Evolutionary conservation across 2,113 vertebrate species (phyloP).

Genomic region (Motacilla alba): DNA sequence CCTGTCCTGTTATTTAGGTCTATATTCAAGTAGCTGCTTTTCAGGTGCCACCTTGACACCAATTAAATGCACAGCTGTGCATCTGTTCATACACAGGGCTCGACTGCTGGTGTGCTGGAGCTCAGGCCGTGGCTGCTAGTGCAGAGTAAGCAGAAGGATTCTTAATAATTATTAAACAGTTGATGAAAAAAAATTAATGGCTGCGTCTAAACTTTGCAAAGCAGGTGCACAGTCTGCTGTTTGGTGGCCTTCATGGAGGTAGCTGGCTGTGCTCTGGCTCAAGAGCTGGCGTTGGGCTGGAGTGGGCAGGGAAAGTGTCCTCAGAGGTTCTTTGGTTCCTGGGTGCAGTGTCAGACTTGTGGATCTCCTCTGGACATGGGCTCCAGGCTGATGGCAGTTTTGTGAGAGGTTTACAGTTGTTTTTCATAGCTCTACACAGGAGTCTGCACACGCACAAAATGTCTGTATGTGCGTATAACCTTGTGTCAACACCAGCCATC

Average conservation of each 20-base stretch:
- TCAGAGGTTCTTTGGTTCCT: not conserved
- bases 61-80: conserved; percentile 43
- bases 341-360: not conserved
- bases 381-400: not conserved
- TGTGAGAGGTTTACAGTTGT: not conserved
- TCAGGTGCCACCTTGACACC: conserved; percentile 29
- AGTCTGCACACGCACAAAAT: rapidly evolving
- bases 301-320: not conserved
- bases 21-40: conserved; percentile 19
- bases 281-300: not conserved
- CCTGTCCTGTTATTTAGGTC: conserved; percentile 13
- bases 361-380: not conserved
- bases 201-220: not conserved
- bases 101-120: not conserved
- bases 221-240: not conserved
- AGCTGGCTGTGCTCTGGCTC: not conserved
- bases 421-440: not conserved
- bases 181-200: not conserved
- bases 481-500: not conserved
- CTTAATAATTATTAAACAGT: conserved; percentile 32
- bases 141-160: not conserved
- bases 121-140: not conserved
- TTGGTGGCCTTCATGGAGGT: not conserved
- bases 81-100: not conserved
- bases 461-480: not conserved